Conservation (phyloP, 1,140 invertebrate species). For the Hyphantria cunea region DNA sequence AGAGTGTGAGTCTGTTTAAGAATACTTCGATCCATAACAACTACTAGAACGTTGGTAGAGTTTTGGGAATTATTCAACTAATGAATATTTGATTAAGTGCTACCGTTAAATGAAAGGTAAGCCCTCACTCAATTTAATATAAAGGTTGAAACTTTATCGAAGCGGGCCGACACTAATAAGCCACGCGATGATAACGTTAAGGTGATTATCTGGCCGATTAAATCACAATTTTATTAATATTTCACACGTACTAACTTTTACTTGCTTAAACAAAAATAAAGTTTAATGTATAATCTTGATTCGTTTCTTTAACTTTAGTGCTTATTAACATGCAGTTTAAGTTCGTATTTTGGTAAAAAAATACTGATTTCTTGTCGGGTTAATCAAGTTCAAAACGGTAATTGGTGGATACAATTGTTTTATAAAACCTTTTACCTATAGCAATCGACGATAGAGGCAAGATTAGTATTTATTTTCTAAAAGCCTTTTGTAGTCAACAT, state of each 20-base stretch:
- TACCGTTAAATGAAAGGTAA: slow-evolving; percentile 27
- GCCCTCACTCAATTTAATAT: slow-evolving; percentile 16
- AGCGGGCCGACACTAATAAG: slow-evolving; percentile 53
- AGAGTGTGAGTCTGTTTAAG: too few species aligned
- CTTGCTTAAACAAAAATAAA: slow-evolving; percentile 8
- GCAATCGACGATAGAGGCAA: too few species aligned
- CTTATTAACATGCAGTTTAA: slow-evolving; percentile 18
- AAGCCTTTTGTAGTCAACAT: too few species aligned
- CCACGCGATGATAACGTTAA: slow-evolving; percentile 57
- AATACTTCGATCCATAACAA: too few species aligned
- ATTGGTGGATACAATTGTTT: background rate
- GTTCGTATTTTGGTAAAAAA: slow-evolving; percentile 7
- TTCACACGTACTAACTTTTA: slow-evolving; percentile 22
- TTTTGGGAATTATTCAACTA: slow-evolving; percentile 32
- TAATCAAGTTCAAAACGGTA: slow-evolving; percentile 4
- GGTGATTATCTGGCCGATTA: slow-evolving; percentile 65
- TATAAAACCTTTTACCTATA: too few species aligned
- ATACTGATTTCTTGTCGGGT: slow-evolving; percentile 2
- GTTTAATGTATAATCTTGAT: slow-evolving; percentile 14
- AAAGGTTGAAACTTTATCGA: slow-evolving; percentile 45
- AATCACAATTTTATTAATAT: slow-evolving; percentile 44
- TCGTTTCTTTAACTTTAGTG: slow-evolving; percentile 9
- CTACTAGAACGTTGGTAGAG: too few species aligned
- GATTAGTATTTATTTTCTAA: too few species aligned
- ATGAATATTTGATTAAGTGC: slow-evolving; percentile 43